Percentiles rank a stretch among this genome's conserved stretches.
These are phyloP conservation scores for Conistra vaccinii DNA, from an alignment of 2,888 invertebrate genomes.

Conservation along the genomic window DNA sequence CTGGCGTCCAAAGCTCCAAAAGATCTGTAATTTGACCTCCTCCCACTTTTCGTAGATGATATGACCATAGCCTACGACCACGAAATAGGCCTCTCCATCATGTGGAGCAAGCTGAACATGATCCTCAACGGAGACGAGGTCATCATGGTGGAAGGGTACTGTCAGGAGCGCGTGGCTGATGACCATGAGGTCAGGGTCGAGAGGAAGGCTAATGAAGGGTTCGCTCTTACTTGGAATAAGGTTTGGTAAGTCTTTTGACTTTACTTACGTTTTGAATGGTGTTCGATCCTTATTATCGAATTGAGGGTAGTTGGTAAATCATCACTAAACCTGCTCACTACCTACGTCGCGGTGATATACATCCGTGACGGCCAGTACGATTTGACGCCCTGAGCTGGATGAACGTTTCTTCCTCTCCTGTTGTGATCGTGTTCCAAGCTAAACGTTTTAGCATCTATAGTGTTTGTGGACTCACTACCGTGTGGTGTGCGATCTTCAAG, in stretches of 20 bases:
- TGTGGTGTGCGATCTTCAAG: no score
- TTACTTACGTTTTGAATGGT: no score
- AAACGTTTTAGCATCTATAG: no score
- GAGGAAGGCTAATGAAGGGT: slow-evolving; percentile 94
- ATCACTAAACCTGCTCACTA: no score
- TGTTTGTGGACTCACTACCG: no score
- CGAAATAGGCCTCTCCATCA: slow-evolving; percentile 81
- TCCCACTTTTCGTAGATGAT: slow-evolving; percentile 76
- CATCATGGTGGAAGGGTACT: slow-evolving; percentile 93
- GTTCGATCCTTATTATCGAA: no score
- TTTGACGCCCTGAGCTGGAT: no score
- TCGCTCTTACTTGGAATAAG: slow-evolving; percentile 93
- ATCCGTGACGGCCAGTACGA: no score
- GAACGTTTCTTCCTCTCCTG: no score
- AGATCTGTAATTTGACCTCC: not conserved
- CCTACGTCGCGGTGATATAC: no score
- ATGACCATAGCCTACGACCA: slow-evolving; percentile 84
- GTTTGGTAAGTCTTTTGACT: slow-evolving; percentile 89
- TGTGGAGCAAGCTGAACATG: slow-evolving; percentile 87
- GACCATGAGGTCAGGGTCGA: slow-evolving; percentile 93
- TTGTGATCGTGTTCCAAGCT: no score
- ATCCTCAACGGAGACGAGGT: slow-evolving; percentile 94
- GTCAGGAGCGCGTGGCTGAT: slow-evolving; percentile 91
- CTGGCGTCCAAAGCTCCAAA: not conserved
- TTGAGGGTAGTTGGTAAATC: no score